phyloP scores from a whole-genome alignment of 2,113 vertebrate species.

The Micronycteris hirsuta region DNA sequence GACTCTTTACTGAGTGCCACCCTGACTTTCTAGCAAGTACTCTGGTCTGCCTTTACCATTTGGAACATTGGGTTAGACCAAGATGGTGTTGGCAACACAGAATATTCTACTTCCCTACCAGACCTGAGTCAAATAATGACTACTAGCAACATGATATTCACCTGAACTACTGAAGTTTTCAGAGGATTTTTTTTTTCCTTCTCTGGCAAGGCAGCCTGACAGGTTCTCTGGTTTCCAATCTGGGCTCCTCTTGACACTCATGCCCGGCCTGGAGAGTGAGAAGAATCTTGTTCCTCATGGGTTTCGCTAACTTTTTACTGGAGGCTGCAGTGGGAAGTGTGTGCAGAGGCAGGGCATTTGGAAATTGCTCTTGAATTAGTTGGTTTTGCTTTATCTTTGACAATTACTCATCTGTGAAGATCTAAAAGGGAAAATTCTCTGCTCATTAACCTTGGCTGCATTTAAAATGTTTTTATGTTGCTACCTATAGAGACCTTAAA shows the following conservation, averaged over 20 bases:
- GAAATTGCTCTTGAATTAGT: slow-evolving; percentile 3
- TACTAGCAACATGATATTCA: background rate
- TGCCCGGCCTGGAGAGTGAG: background rate
- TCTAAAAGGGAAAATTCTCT: slow-evolving; percentile 27
- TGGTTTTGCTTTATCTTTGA: slow-evolving; percentile 50
- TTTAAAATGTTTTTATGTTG: slow-evolving; percentile 25
- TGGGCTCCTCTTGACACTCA: slow-evolving; percentile 12
- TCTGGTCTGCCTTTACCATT: background rate
- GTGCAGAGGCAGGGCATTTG: background rate
- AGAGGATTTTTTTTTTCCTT: background rate
- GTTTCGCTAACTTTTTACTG: slow-evolving; percentile 1
- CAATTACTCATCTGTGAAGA: slow-evolving; percentile 32
- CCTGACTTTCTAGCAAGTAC: background rate
- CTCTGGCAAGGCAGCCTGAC: background rate
- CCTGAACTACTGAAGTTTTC: background rate
- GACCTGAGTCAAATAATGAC: background rate
- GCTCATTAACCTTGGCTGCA: slow-evolving; percentile 29
- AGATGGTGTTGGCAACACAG: background rate
- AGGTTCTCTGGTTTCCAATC: background rate
- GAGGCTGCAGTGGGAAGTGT: background rate
- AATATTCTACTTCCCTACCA: background rate
- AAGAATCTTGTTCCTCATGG: background rate
- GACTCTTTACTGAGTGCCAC: background rate
- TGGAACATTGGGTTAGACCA: background rate
- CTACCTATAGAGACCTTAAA: slow-evolving; percentile 4